Evolutionary conservation across 2,113 vertebrate genomes (phyloP), one percentile per base, ranked within the genome.

Genomic region (Choloepus hoffmanni): DNA sequence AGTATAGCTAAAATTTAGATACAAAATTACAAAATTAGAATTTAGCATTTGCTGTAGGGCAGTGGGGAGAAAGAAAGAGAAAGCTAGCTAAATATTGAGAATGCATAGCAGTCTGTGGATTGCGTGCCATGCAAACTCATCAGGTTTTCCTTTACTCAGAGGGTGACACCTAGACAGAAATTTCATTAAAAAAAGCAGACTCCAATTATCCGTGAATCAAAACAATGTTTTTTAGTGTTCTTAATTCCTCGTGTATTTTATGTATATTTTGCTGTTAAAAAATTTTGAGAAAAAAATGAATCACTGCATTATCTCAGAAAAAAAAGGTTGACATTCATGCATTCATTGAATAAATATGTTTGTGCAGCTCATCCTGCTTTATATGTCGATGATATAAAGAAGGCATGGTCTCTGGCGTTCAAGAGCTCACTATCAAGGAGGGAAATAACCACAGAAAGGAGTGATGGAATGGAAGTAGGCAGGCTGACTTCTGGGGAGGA

Each of bases 1-100:
- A 84, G 90, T 45, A 14, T 89, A 93, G 94, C 78, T 96, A 97
- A 98, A 97, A 97, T 96, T 96, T 82, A 30, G 16, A 70, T 95
- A 30, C 79, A 96, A 95, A 96, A 92, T 97, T 88, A 97, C 86
- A 86, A 92, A 92, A 48, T 21, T 96, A 23, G 5, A 83, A 97
- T 97, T 97, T 90, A 92, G 63, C n/a, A 86, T 98, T 85, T 97
- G 94, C 93, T 95, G 92, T 94, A 90, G 62, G 73, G 55, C 48
- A 68, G 36, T 74, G 70, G 21, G 10, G 2, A 90, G 73, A 88
- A 88, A 58, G 82, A 94, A 82, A 55, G 21, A 85, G 76, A 95
- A 79, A 95, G 43, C 79, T 93, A 72, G 62, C 30, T 94, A 93
- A 83, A 88, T 55, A 72, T 3, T 30, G 68, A 89, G 74, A 74